Evolutionary conservation across 2,113 vertebrate genomes (phyloP).

Genomic region (Carassius gibelio): DNA sequence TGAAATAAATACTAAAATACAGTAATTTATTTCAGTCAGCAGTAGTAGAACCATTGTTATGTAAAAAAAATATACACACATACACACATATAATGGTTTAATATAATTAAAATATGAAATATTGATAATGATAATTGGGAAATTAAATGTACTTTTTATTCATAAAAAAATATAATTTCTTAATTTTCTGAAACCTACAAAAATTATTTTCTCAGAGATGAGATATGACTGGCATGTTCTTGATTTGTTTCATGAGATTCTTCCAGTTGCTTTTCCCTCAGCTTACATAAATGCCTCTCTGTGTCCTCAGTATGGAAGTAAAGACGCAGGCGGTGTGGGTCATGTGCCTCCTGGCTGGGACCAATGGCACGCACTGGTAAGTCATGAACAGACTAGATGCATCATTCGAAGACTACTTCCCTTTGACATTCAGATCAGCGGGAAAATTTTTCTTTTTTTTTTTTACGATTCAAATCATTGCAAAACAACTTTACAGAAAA

Average conservation of each 20-base stretch:
- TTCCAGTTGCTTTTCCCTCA: background rate
- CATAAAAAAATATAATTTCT: background rate
- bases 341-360: conserved; percentile 79
- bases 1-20: background rate
- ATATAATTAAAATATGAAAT: background rate
- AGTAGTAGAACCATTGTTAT: background rate
- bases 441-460: background rate
- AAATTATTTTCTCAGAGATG: background rate
- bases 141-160: no score
- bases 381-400: conserved; percentile 27
- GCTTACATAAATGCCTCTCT: background rate
- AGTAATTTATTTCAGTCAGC: background rate
- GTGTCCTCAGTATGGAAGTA: conserved; percentile 70
- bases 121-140: background rate
- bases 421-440: background rate
- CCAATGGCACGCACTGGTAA: conserved; percentile 79
- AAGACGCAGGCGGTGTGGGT: conserved; percentile 64
- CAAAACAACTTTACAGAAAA: no score
- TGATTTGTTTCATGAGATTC: background rate
- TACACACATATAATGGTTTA: no score
- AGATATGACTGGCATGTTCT: background rate
- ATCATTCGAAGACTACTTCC: conserved; percentile 6
- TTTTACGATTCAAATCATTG: no score
- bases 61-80: no score
- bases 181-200: background rate